phyloP scores from a whole-genome alignment of 30 jellyfish, hydroid and myxozoan genomes.

The Mastigias papua region DNA sequence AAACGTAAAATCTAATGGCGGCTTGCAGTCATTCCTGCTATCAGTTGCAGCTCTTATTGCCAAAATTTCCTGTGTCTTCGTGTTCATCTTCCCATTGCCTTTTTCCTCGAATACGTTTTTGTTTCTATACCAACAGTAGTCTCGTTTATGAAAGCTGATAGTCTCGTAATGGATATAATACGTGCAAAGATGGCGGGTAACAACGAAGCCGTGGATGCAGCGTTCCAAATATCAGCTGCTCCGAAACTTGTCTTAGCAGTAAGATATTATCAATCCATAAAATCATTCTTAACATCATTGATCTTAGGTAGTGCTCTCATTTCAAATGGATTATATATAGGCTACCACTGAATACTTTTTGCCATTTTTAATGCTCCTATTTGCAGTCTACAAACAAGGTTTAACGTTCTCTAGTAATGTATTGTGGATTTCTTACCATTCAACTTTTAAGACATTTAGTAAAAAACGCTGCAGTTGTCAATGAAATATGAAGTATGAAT shows the following conservation, averaged over 20 bases:
- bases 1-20: constrained; percentile 89
- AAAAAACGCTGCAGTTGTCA: no score
- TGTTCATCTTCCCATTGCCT: constrained; percentile 19
- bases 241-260: constrained; percentile 28
- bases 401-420: no score
- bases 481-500: no score
- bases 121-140: constrained; percentile 36
- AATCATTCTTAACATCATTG: no score
- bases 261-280: background rate
- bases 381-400: no score
- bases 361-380: no score
- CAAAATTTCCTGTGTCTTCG: constrained; percentile 54
- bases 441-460: no score
- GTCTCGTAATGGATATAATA: constrained; percentile 15
- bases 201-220: background rate
- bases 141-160: background rate
- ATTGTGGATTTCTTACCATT: no score
- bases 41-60: constrained; percentile 73
- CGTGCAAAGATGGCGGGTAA: constrained; percentile 65
- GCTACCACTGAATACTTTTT: no score
- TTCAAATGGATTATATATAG: no score
- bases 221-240: background rate
- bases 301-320: background rate
- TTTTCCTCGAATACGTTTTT: background rate
- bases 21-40: constrained; percentile 56